A percentile compares a stretch with the other conserved stretches of the same genome.
Evolutionary conservation across 2,888 invertebrate species (phyloP).

Genomic region (Junonia oenone): DNA sequence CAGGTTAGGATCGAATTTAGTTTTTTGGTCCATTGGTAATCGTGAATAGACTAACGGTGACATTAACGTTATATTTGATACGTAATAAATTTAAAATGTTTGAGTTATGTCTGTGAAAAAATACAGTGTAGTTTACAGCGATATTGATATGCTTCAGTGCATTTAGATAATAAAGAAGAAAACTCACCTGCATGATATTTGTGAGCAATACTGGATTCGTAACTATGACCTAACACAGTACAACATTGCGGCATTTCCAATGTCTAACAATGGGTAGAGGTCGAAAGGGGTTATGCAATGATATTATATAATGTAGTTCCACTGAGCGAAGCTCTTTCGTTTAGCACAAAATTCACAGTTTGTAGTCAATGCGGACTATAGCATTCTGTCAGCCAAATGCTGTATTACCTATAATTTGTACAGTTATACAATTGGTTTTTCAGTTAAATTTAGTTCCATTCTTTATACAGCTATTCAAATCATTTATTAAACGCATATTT

Average conservation of each 20-base stretch:
- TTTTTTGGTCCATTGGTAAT: neutral
- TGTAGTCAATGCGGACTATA: slow-evolving; percentile 16
- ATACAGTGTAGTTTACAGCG: too few species aligned
- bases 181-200: neutral
- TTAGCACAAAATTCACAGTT: slow-evolving; percentile 16
- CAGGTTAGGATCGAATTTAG: neutral
- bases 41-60: neutral
- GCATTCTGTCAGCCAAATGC: slow-evolving; percentile 9
- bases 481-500: too few species aligned
- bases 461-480: too few species aligned
- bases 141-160: neutral
- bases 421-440: neutral
- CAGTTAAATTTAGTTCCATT: neutral
- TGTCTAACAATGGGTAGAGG: slow-evolving; percentile 28
- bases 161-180: neutral
- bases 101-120: too few species aligned
- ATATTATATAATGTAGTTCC: slow-evolving; percentile 27
- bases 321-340: slow-evolving; percentile 16
- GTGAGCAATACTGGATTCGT: slow-evolving; percentile 14
- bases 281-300: slow-evolving; percentile 28
- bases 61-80: neutral
- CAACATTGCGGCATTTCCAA: slow-evolving; percentile 27
- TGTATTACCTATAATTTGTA: neutral
- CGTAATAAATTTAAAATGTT: neutral
- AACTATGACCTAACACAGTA: slow-evolving; percentile 22